These are phyloP conservation scores for Polyploca ridens DNA, from an alignment of 2,888 invertebrate genomes.

Conservation along the genomic window DNA sequence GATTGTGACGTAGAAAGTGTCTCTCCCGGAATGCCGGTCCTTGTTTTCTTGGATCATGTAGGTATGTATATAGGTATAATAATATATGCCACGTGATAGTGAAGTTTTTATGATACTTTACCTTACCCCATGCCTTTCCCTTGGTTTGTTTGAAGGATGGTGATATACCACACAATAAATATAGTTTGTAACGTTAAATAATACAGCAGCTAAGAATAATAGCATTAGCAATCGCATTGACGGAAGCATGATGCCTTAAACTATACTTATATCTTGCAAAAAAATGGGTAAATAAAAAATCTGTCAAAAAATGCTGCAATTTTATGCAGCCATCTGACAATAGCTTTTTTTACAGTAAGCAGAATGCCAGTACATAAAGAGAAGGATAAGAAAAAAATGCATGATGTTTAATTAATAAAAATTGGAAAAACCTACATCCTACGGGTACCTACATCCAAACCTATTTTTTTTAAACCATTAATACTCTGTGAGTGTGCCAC, in stretches of 20 bases:
- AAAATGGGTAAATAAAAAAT: neutral
- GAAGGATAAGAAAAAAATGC: too few species aligned
- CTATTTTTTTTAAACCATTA: too few species aligned
- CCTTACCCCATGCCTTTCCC: neutral
- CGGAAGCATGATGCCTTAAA: constrained; percentile 18
- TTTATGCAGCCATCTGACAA: neutral
- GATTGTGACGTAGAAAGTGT: too few species aligned
- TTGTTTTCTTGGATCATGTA: too few species aligned
- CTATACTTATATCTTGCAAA: neutral
- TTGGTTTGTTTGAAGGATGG: constrained; percentile 16
- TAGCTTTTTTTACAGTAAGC: neutral
- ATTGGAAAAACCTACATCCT: too few species aligned
- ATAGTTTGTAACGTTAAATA: constrained; percentile 38
- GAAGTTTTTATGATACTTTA: neutral
- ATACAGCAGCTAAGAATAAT: constrained; percentile 27
- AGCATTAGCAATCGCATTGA: constrained; percentile 34
- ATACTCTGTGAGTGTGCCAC: too few species aligned
- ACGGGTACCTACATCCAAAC: too few species aligned
- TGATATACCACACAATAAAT: constrained; percentile 27
- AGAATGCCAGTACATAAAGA: too few species aligned
- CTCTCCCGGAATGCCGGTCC: too few species aligned
- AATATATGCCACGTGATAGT: too few species aligned
- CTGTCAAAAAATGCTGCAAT: neutral
- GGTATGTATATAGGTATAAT: too few species aligned
- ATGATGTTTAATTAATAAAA: too few species aligned